A percentile compares a stretch with the other conserved stretches of the same genome.
Conservation (phyloP, 2,113 vertebrate species). For the Phyllostomus discolor region DNA sequence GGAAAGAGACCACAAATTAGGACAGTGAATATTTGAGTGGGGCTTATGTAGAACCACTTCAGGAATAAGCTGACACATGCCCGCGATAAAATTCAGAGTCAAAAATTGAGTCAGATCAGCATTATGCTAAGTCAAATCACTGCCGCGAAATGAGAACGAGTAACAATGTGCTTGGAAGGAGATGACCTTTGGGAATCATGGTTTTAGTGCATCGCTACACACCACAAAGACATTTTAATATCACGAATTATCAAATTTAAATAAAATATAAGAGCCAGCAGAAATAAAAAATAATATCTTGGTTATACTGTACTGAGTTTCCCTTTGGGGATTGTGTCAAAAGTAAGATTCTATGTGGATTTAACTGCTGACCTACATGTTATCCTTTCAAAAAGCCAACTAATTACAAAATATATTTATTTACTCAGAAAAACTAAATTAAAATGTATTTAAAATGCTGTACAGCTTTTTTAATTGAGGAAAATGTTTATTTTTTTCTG, state of each 20-base stretch:
- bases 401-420: not conserved
- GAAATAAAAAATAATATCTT: not conserved
- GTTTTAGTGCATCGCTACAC: constrained; percentile 17
- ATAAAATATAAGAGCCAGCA: not conserved
- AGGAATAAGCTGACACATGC: constrained; percentile 64
- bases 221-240: constrained; percentile 57
- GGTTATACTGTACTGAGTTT: not conserved
- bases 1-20: constrained; percentile 53
- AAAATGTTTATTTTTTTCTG: not conserved
- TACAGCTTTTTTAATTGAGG: not conserved
- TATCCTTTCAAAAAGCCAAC: not conserved
- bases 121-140: constrained; percentile 60
- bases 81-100: constrained; percentile 37
- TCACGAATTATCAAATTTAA: constrained; percentile 48
- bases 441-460: not conserved
- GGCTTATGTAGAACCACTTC: constrained; percentile 57
- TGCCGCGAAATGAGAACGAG: constrained; percentile 45
- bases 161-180: constrained; percentile 23
- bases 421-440: not conserved
- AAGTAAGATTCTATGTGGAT: constrained; percentile 16
- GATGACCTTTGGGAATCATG: constrained; percentile 33
- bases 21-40: constrained; percentile 41
- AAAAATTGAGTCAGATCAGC: constrained; percentile 63
- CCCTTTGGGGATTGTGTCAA: not conserved
- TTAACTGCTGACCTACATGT: constrained; percentile 2